Evolutionary conservation across 1,140 invertebrate species (phyloP).

Genomic region (Cyclargus thomasi): DNA sequence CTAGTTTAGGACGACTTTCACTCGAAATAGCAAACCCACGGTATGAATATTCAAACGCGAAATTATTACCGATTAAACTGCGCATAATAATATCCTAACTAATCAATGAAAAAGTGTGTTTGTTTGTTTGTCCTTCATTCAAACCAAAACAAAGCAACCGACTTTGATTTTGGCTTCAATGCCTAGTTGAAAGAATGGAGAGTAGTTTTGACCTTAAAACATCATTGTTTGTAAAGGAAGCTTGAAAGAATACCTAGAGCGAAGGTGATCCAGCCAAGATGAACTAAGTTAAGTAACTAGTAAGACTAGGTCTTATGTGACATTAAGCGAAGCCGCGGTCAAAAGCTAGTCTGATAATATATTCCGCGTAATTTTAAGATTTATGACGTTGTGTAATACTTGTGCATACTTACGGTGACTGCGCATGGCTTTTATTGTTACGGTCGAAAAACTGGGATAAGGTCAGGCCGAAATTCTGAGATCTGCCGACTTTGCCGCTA

Average conservation of each 20-base stretch:
- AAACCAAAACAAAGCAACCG: too few relatives aligned
- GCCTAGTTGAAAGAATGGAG: too few relatives aligned
- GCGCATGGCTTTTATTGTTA: conserved; percentile 1
- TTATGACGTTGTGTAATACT: background rate
- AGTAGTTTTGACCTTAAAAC: too few relatives aligned
- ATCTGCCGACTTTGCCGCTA: background rate
- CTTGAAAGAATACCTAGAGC: too few relatives aligned
- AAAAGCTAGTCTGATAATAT: background rate
- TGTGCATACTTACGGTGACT: background rate
- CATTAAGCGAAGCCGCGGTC: too few relatives aligned
- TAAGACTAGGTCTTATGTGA: too few relatives aligned
- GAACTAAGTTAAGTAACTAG: too few relatives aligned
- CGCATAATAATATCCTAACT: background rate
- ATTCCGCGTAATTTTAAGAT: background rate
- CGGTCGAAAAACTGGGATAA: background rate
- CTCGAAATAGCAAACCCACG: background rate
- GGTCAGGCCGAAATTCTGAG: background rate
- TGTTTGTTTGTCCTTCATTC: too few relatives aligned
- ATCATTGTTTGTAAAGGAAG: too few relatives aligned
- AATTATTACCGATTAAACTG: conserved; percentile 2
- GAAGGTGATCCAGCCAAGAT: too few relatives aligned
- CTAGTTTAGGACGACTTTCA: background rate
- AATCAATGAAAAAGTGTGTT: too few relatives aligned
- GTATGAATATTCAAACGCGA: conserved; percentile 9
- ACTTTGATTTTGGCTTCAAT: too few relatives aligned